Evolutionary conservation across 2,888 invertebrate genomes (phyloP).

Genomic region (Diarsia dahlii): DNA sequence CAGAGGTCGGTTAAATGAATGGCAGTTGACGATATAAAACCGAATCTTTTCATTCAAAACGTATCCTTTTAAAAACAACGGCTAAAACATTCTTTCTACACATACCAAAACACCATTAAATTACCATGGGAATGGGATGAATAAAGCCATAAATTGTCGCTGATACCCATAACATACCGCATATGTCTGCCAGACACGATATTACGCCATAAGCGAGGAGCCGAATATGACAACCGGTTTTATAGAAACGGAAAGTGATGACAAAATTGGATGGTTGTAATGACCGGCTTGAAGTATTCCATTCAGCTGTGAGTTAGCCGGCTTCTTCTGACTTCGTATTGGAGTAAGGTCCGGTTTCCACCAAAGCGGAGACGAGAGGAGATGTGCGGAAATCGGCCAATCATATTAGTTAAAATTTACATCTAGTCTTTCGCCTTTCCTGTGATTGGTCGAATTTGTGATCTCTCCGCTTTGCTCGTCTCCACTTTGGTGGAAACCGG

Average conservation of each 20-base stretch:
- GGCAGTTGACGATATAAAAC: background rate
- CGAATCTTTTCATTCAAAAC: background rate
- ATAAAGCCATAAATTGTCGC: conserved; percentile 45
- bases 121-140: conserved; percentile 56
- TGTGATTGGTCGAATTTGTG: no score
- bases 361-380: no score
- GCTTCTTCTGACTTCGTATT: background rate
- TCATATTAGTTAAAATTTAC: no score
- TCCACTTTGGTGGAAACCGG: no score
- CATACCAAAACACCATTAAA: conserved; percentile 53
- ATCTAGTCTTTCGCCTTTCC: no score
- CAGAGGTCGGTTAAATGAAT: background rate
- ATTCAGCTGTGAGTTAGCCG: background rate
- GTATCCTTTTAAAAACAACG: conserved; percentile 26
- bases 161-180: conserved; percentile 27
- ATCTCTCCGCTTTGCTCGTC: no score
- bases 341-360: background rate
- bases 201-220: conserved; percentile 51
- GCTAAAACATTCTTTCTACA: background rate
- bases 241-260: conserved; percentile 57
- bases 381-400: no score
- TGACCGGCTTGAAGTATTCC: background rate
- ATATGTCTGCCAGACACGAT: conserved; percentile 46
- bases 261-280: conserved; percentile 27
- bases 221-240: conserved; percentile 50